Percentiles rank a stretch among this genome's conserved stretches.
phyloP scores from a whole-genome alignment of 2,113 vertebrate species.

The Acrocephalus kingi region DNA sequence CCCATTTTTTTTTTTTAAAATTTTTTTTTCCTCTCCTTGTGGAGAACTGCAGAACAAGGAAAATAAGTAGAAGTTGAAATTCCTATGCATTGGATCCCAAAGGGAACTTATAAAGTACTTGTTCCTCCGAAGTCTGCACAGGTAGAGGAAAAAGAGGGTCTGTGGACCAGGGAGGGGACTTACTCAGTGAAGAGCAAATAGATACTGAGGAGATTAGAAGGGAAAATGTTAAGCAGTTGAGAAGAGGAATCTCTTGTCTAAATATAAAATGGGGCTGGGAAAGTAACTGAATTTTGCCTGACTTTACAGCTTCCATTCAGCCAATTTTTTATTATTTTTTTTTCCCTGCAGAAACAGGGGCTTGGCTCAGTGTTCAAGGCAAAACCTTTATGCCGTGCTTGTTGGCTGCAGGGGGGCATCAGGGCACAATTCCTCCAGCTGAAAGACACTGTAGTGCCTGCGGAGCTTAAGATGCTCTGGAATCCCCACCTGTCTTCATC shows the following conservation, averaged over 20 bases:
- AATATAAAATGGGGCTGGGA: background rate
- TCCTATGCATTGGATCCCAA: background rate
- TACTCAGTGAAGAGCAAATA: background rate
- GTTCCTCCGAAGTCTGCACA: background rate
- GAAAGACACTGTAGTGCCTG: background rate
- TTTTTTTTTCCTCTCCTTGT: background rate
- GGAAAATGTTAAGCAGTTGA: background rate
- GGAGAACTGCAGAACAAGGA: background rate
- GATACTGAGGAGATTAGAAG: background rate
- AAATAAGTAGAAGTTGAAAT: background rate
- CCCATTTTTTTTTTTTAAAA: background rate
- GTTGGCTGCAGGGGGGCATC: slow-evolving; percentile 37
- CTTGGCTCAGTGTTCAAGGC: background rate
- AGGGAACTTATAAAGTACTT: background rate
- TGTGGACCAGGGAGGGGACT: background rate
- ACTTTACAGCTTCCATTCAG: background rate
- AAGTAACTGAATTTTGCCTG: background rate
- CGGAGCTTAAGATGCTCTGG: background rate
- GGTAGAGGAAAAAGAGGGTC: background rate
- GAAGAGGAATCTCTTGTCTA: background rate
- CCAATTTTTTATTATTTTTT: accelerated
- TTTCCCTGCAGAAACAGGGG: background rate
- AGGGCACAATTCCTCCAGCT: background rate
- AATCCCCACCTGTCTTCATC: background rate
- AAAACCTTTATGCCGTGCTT: background rate